Evolutionary conservation across 1,140 invertebrate species (phyloP).

Genomic region (Neuroterus valhalla): DNA sequence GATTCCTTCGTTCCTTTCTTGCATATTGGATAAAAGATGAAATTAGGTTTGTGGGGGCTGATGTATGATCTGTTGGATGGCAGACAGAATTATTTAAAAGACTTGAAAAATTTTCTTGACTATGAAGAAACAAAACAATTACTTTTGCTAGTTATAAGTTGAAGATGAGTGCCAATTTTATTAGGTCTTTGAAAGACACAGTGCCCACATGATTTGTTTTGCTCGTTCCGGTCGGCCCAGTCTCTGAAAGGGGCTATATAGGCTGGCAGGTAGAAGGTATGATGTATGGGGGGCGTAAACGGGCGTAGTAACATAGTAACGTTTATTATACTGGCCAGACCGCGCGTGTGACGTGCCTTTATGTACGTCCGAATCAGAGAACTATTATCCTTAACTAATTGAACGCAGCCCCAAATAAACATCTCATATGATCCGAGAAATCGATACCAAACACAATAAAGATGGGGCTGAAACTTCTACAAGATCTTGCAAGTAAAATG

Average conservation of each 20-base stretch:
- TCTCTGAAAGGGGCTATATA: conserved; percentile 49
- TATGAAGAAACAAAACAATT: conserved; percentile 25
- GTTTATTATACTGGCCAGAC: conserved; percentile 67
- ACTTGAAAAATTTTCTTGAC: background rate
- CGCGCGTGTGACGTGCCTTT: conserved; percentile 50
- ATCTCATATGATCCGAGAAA: conserved; percentile 17
- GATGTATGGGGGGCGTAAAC: conserved; percentile 70
- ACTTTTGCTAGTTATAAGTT: conserved; percentile 1
- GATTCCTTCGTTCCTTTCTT: background rate
- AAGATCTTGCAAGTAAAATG: background rate
- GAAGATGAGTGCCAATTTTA: conserved; percentile 12
- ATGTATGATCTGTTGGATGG: too few relatives aligned
- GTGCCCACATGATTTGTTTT: conserved; percentile 27
- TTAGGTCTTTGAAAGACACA: conserved; percentile 27
- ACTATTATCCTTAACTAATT: conserved; percentile 35
- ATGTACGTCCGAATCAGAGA: conserved; percentile 38
- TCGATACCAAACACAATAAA: conserved; percentile 36
- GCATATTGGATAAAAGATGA: background rate
- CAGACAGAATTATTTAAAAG: background rate
- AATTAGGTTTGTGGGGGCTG: too few relatives aligned
- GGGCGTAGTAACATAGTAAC: conserved; percentile 67
- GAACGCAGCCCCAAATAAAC: conserved; percentile 11
- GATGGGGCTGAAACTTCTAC: background rate
- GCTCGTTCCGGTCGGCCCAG: conserved; percentile 16
- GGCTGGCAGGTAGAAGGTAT: conserved; percentile 58